Evolutionary conservation across 2,113 vertebrate species (phyloP), one percentile per base, ranked within the genome.

Genomic region (Bombycilla garrulus): DNA sequence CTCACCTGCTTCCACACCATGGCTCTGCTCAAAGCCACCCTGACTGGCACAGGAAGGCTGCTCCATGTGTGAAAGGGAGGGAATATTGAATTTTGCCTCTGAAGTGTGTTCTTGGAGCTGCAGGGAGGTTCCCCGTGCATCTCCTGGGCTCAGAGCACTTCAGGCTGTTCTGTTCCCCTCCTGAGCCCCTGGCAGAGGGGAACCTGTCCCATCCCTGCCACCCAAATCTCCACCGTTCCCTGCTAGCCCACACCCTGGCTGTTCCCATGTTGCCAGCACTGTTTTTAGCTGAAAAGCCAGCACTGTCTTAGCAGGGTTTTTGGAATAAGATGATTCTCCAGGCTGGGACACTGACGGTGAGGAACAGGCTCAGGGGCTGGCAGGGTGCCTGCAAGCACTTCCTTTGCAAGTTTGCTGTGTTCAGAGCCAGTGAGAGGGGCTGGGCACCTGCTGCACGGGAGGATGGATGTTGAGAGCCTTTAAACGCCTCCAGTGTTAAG

Each of bases 31-130:
- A 42, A 29, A 51, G 53, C 29, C 57, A 9, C 26, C 38, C n/a
- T 18, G 62, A 9, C 57, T 62, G 35, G 28, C 9, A 5, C 42
- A 7, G 9, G 28, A 18, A n/a, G 54, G 38, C 58, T 77, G 57
- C 47, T 71, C 47, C 15, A 0, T 6, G 50, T 23, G 78, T 40
- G 33, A 53, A 33, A 1, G 6, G 31, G 22, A 42, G 42, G 42
- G 42, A 42, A 16, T 14, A 42, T 42, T 42, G 40, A 11, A 11
- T 42, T 14, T 38, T 61, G 26, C 26, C 45, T 61, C 50, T 1
- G 1, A 25, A 10, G 22, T 0, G n/a, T 14, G 4, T 19, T 21
- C 45, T 82, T 0, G 0, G 36, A 57, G 61, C 57, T 71, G 36
- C 66, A 51, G 74, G 35, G 0, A 4, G 20, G 23, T 33, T 91